These are phyloP conservation scores for Triplophysa bombifrons DNA, from an alignment of 2,797 vertebrate genomes.

Conservation along the genomic window DNA sequence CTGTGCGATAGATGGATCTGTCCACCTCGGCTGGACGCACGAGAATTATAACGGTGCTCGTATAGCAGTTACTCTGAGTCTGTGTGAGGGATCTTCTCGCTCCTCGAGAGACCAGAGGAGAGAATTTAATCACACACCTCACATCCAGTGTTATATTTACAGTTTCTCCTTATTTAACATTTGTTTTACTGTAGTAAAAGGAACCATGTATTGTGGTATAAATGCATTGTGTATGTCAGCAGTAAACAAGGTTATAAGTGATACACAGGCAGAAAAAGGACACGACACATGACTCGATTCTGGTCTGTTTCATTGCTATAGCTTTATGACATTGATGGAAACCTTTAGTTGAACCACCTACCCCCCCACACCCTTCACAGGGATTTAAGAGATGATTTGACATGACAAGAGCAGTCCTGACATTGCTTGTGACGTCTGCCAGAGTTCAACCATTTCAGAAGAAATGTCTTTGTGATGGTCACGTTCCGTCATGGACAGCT, in stretches of 20 bases:
- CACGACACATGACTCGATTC: no score
- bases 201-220: no score
- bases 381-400: not conserved
- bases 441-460: not conserved
- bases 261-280: no score
- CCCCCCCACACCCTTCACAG: not conserved
- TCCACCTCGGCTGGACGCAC: conserved; percentile 65
- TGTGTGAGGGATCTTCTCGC: conserved; percentile 63
- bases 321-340: conserved; percentile 10
- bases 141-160: not conserved
- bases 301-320: no score
- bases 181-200: no score
- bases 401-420: conserved; percentile 21
- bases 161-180: no score
- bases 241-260: not conserved
- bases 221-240: not conserved
- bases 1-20: conserved; percentile 64
- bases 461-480: not conserved
- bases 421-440: not conserved
- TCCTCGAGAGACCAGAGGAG: not conserved
- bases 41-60: conserved; percentile 70
- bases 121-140: no score
- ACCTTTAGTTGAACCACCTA: not conserved
- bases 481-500: not conserved
- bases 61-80: conserved; percentile 48